These are phyloP conservation scores for Balaeniceps rex DNA, from an alignment of 2,113 vertebrate species.

Conservation along the genomic window DNA sequence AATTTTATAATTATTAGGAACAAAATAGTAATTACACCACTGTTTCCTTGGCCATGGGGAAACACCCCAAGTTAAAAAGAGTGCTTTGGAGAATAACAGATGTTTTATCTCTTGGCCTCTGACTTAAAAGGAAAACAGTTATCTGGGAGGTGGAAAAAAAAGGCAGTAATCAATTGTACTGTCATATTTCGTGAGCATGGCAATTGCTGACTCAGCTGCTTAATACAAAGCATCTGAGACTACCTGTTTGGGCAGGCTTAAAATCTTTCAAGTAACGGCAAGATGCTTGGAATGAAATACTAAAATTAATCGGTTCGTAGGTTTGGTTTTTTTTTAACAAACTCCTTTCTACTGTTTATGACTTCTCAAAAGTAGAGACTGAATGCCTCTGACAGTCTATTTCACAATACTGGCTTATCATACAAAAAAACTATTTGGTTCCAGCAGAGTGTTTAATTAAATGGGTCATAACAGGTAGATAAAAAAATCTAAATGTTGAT, in stretches of 20 bases:
- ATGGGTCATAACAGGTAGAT: slow-evolving; percentile 64
- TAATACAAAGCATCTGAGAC: neutral
- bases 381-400: neutral
- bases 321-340: neutral
- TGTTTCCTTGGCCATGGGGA: neutral
- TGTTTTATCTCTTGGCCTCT: slow-evolving; percentile 45
- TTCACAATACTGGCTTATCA: neutral
- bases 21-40: slow-evolving; percentile 2
- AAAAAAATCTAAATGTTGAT: slow-evolving; percentile 17
- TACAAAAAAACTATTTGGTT: slow-evolving; percentile 71
- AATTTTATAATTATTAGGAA: slow-evolving; percentile 21
- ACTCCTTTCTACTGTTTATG: neutral
- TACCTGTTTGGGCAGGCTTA: neutral
- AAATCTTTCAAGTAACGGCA: neutral
- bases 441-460: slow-evolving; percentile 83
- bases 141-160: neutral
- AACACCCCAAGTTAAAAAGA: neutral
- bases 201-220: slow-evolving; percentile 15
- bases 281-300: neutral
- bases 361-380: neutral
- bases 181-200: slow-evolving; percentile 17
- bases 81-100: slow-evolving; percentile 20
- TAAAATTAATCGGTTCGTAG: neutral
- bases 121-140: slow-evolving; percentile 54
- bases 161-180: slow-evolving; percentile 44